Base-by-base conservation (phyloP, 2,797 vertebrate species). In the Vipera latastei region DNA sequence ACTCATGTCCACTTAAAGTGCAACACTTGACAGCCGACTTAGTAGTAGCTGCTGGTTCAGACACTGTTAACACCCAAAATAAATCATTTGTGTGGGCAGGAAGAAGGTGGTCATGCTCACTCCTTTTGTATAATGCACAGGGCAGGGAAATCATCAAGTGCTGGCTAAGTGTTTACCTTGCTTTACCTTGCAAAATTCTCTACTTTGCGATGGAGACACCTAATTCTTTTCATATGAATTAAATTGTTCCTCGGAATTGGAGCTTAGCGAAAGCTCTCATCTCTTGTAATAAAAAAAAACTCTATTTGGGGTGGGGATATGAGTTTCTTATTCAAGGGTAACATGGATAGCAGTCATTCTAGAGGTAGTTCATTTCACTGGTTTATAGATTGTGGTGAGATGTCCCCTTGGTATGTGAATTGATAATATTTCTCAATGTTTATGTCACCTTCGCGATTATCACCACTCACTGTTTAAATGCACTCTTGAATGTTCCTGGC, bases 401-500 rank as follows among this genome's bases (percentile, higher is more conserved):
- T 38, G 44, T 63, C 78, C 92, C n/a, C n/a, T 88, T 38, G 38
- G 28, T 20, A 6, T 86, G 69, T 44, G 55, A 89, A 86, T 88
- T 16, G 26, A 60, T 26, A 32, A 20, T 92, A 53, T 53, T 53
- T 53, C 8, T 53, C 51, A 53, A 2, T 53, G 9, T 53, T 53
- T 53, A 32, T 38, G 0, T 0, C 93, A 93, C 78, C 53, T 59
- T 93, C 92, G 53, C 65, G 86, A 94, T 89, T 90, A 92, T 94
- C 65, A 25, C 32, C 92, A 0, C 22, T 94, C 87, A 89, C 63
- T 91, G 95, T 95, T 95, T 93, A 97, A 95, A 93, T 94, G 92
- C 53, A 94, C 94, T 92, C 53, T 96, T 94, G 95, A 91, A 28
- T 93, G 2, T 0, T 92, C 92, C 73, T 89, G 95, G 96, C 95